These are phyloP conservation scores for Choreutis nemorana DNA, from an alignment of 2,888 invertebrate species.

Conservation along the genomic window DNA sequence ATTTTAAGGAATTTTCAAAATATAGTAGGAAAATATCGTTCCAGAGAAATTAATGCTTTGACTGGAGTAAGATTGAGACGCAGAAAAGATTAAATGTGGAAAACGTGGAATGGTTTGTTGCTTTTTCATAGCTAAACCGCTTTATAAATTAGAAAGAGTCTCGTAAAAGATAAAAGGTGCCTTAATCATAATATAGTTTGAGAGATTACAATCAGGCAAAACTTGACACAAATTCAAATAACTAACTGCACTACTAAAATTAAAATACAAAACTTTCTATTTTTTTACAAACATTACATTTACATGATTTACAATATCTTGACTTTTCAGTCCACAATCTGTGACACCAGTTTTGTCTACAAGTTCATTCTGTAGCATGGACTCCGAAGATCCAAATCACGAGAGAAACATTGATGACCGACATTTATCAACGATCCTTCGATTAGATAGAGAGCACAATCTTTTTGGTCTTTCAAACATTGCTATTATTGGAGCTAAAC, in stretches of 20 bases:
- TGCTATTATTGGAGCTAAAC: constrained; percentile 29
- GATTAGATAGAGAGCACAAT: constrained; percentile 50
- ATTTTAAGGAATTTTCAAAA: constrained; percentile 6
- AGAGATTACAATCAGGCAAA: too few relatives aligned
- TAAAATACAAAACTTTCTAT: too few relatives aligned
- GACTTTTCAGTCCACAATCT: constrained; percentile 33
- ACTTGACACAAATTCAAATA: too few relatives aligned
- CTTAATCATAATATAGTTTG: too few relatives aligned
- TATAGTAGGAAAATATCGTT: constrained; percentile 34
- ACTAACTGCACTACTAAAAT: too few relatives aligned
- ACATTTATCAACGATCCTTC: constrained; percentile 44
- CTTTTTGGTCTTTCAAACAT: constrained; percentile 51
- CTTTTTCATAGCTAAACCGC: too few relatives aligned
- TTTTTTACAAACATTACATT: not conserved
- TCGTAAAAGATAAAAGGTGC: too few relatives aligned
- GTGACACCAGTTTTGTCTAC: constrained; percentile 26
- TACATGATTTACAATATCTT: not conserved
- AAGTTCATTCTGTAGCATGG: constrained; percentile 25
- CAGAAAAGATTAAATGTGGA: too few relatives aligned
- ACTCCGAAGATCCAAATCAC: constrained; percentile 21
- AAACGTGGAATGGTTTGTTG: too few relatives aligned
- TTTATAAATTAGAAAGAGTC: too few relatives aligned
- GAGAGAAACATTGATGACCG: constrained; percentile 27
- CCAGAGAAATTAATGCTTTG: constrained; percentile 45
- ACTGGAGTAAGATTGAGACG: constrained; percentile 53